Conservation (phyloP, 2,113 vertebrate genomes). For the Madoqua kirkii region DNA sequence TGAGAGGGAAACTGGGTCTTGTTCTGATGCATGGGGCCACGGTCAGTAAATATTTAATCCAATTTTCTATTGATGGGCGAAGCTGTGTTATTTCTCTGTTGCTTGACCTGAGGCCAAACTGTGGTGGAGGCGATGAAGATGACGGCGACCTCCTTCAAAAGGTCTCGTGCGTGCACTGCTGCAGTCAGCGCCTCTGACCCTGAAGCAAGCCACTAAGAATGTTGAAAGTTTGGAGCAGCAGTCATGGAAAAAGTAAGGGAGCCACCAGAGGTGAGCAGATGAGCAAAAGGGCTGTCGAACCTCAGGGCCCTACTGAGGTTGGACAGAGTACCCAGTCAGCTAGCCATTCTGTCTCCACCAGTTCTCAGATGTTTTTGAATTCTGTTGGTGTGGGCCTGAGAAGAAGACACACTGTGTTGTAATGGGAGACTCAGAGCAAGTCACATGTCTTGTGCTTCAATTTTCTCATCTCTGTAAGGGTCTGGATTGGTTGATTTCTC, state of each 20-base stretch:
- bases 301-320: not conserved
- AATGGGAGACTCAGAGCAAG: not conserved
- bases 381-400: not conserved
- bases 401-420: not conserved
- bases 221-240: not conserved
- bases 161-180: rapidly evolving
- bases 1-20: not conserved
- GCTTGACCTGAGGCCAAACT: not conserved
- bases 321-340: not conserved
- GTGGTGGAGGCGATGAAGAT: not conserved
- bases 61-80: not conserved
- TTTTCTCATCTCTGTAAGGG: not conserved
- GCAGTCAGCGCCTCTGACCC: not conserved
- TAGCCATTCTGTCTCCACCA: not conserved
- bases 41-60: not conserved
- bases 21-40: not conserved
- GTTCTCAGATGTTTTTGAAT: not conserved
- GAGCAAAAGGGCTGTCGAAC: not conserved
- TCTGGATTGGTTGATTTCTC: not conserved
- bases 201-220: not conserved
- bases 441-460: not conserved
- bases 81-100: not conserved
- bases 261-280: not conserved
- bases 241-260: not conserved
- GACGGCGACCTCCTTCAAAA: not conserved